Evolutionary conservation across 2,113 vertebrate species (phyloP).

Genomic region (Archilochus colubris): DNA sequence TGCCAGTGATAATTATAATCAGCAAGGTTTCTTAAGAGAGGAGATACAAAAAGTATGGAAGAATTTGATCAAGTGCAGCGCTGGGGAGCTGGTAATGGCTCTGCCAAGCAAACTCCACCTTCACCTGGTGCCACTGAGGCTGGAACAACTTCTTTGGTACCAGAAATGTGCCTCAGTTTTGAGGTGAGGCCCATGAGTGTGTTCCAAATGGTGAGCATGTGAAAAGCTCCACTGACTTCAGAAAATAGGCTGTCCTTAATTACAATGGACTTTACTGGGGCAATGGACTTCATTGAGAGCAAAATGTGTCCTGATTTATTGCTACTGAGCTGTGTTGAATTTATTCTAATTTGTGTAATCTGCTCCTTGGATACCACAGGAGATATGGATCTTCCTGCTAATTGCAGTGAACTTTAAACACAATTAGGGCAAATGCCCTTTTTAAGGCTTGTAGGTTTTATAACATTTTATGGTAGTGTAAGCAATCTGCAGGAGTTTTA

Average conservation of each 20-base stretch:
- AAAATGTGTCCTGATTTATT: constrained; percentile 4
- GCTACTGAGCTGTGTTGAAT: not conserved
- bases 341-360: not conserved
- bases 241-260: not conserved
- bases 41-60: not conserved
- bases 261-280: not conserved
- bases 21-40: not conserved
- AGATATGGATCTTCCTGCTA: not conserved
- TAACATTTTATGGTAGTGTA: not conserved
- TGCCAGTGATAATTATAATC: not conserved
- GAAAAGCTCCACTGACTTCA: not conserved
- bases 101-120: not conserved
- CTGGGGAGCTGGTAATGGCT: not conserved
- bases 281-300: not conserved
- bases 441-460: not conserved
- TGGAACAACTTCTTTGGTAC: not conserved
- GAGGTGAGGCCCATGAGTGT: not conserved
- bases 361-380: not conserved
- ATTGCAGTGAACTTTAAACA: not conserved
- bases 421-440: constrained; percentile 20
- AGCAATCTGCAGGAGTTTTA: not conserved
- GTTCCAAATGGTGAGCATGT: not conserved
- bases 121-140: not conserved
- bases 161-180: not conserved
- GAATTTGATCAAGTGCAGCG: not conserved